Evolutionary conservation across 2,888 invertebrate species (phyloP), one percentile per base, ranked within the genome.

Genomic region (Ophonus ardosiacus): DNA sequence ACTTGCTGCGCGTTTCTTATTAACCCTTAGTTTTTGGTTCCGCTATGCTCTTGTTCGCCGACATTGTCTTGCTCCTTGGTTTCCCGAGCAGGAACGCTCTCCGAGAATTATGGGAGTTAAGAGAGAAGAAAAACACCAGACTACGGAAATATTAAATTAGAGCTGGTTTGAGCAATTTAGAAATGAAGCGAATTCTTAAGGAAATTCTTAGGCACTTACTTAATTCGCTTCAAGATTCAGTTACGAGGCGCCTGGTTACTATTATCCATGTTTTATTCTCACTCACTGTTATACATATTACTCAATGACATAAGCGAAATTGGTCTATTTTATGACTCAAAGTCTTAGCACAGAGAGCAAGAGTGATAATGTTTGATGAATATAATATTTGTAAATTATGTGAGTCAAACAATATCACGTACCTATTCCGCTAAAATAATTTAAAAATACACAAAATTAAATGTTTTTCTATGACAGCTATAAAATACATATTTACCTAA

Each of bases 71-170:
- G 71, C 17, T 43, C 40, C 68, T 74, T 17, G 43, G 40, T 24
- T 15, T 68, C 7, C 31, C 13, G 68, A 74, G 24, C 71, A 74
- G 71, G 71, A 74, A 74, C 38, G 38, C 17, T 17, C 10, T 10
- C 40, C 43, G 71, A 40, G 18, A 74, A 74, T 74, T 74, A 74
- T 74, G 71, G 40, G 43, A 71, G 71, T 40, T 74, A 43, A 40
- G 71, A 74, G 43, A 18, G 43, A 43, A 15, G 71, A 43, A 74
- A 68, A 74, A 74, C 15, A 74, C 71, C 71, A 74, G 43, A 43
- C 71, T 74, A 74, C 71, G 71, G 71, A 74, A 74, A 74, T 74
- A 74, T 74, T 74, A 74, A 74, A 74, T 74, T 74, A 74, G 43
- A 43, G 43, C 10, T 43, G 71, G 71, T 74, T 74, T 74, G 71